phyloP scores from a whole-genome alignment of 2,888 invertebrate species.

The Caenorhabditis imperialis region DNA sequence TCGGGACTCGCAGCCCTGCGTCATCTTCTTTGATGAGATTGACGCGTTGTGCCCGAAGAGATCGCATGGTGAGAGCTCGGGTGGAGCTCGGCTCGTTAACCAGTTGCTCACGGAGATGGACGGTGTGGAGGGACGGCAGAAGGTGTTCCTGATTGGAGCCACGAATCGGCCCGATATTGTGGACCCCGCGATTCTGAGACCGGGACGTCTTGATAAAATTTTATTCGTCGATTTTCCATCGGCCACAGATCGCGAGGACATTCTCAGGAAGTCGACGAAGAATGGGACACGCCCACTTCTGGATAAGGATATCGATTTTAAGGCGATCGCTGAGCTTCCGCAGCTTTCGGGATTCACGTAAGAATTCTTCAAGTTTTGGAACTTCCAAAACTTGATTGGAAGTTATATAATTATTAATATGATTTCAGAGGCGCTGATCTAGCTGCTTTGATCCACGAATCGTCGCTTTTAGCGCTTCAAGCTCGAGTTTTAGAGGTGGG shows the following conservation, averaged over 20 bases:
- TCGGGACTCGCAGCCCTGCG: slow-evolving; percentile 94
- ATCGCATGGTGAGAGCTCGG: slow-evolving; percentile 83
- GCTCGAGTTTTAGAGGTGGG: slow-evolving; percentile 82
- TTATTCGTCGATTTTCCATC: slow-evolving; percentile 91
- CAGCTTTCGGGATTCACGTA: slow-evolving; percentile 86
- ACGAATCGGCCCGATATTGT: slow-evolving; percentile 95
- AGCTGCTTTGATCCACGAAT: slow-evolving; percentile 89
- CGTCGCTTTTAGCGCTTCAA: slow-evolving; percentile 87
- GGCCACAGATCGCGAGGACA: slow-evolving; percentile 87
- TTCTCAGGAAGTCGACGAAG: slow-evolving; percentile 83
- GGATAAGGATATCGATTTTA: slow-evolving; percentile 85
- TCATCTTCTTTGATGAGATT: slow-evolving; percentile 98
- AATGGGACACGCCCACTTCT: slow-evolving; percentile 87
- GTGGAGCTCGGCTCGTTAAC: slow-evolving; percentile 88
- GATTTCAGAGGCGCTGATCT: slow-evolving; percentile 89
- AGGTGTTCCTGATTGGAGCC: slow-evolving; percentile 95
- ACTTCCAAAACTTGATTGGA: neutral
- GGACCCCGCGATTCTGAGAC: slow-evolving; percentile 92
- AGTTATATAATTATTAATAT: no score
- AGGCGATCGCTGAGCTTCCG: slow-evolving; percentile 83
- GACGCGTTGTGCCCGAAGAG: slow-evolving; percentile 94
- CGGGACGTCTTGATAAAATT: slow-evolving; percentile 91
- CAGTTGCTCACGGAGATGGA: slow-evolving; percentile 99
- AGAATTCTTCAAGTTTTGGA: slow-evolving; percentile 40
- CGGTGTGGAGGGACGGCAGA: slow-evolving; percentile 90